Evolutionary conservation across 23 tunicate species (phyloP), one percentile per base, ranked within the genome.

Genomic region (Oikopleura dioica): DNA sequence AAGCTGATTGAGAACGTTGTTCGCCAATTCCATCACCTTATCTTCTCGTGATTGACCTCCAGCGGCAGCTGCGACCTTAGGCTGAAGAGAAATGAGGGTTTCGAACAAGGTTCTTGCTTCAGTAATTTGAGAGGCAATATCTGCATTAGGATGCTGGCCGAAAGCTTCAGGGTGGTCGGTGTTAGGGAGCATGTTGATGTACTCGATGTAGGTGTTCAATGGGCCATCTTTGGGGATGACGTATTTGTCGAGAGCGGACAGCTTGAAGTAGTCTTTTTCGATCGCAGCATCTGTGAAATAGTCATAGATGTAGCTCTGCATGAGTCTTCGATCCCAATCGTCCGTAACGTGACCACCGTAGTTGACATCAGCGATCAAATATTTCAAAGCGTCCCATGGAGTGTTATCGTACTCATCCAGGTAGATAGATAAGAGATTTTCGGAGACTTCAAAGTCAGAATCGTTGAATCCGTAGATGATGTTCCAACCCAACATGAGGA

Each of bases 301-400:
- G 69, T 83, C 82, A 81, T 94, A 83, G 83, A 94, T 86, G 78
- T 94, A 94, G 68, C 99, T 94, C 78, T 83, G 87, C 67, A 94
- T 81, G 38, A 94, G 69, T 23, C 99, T 79, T 1, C 99, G 78
- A 59, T 94, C 99, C 35, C 78, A 86, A 68, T 94, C 99, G 79
- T 94, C 99, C 23, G 99, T 94, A 68, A 94, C 92, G 79, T 94
- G 99, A 77, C 99, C 99, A 35, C 99, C 99, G 59, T 94, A 94
- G 38, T 86, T 94, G 59, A 94, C 99, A 16, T 87, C 99, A 50
- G 99, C 99, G 77, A 94, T 94, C 36, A 94, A 78, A 59, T 94
- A 94, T 75, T 94, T 94, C 76, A 94, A 80, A 0, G 99, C 99
- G 68, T 94, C 99, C 99, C 99, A 94, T 21, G 99, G 99, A 1